Evolutionary conservation across 2,113 vertebrate species (phyloP).

Genomic region (Amazona vittata): DNA sequence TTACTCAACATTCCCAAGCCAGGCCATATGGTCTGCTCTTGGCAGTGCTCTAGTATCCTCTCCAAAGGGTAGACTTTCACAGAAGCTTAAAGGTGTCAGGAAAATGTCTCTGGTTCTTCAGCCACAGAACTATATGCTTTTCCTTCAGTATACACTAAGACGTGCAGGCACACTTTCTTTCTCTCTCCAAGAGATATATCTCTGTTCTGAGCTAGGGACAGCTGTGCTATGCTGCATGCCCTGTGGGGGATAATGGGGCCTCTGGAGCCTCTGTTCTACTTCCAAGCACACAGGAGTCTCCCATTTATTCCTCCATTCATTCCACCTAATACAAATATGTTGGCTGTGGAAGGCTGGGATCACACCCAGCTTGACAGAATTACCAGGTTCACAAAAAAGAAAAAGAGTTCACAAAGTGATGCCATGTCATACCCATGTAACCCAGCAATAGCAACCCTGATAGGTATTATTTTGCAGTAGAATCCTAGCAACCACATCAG

Average conservation of each 20-base stretch:
- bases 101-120: not conserved
- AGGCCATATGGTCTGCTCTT: not conserved
- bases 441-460: fast-evolving
- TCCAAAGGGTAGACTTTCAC: not conserved
- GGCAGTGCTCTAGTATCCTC: not conserved
- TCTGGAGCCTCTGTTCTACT: not conserved
- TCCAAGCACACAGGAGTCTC: not conserved
- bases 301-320: not conserved
- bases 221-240: fast-evolving
- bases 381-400: not conserved
- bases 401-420: not conserved
- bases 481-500: not conserved
- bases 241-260: fast-evolving
- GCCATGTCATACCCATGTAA: fast-evolving
- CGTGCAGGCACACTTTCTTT: not conserved
- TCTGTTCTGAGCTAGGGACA: not conserved
- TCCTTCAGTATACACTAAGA: not conserved
- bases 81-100: not conserved
- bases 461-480: not conserved
- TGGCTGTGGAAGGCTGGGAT: not conserved
- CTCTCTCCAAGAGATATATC: fast-evolving
- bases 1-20: not conserved
- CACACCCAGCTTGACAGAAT: not conserved
- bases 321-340: not conserved
- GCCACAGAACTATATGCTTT: not conserved